Evolutionary conservation across 2,797 vertebrate species (phyloP), one percentile per base, ranked within the genome.

Genomic region (Menidia menidia): DNA sequence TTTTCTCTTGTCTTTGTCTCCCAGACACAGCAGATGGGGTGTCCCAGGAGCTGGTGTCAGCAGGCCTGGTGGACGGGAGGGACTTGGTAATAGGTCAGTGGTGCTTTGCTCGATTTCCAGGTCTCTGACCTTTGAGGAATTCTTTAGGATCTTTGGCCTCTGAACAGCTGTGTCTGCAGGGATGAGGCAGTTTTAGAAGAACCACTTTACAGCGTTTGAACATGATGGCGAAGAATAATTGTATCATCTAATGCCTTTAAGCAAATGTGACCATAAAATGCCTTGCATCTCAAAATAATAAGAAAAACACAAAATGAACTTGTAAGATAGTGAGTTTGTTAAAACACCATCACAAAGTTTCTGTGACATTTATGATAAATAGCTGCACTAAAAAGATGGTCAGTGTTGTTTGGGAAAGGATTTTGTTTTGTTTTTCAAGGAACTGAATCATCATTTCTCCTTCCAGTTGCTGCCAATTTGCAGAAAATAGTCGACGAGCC

Each of bases 401-500:
- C 25, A 25, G 25, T 25, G 25, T 25, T 25, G 25, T 25, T 25
- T 25, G 25, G 25, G 25, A 25, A 25, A 25, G 25, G 32, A 35
- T 2, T 2, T 14, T 4, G 30, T 19, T 70, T 2, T 41, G 3
- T 53, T 41, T 60, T 53, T 4, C 9, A 12, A 16, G 12, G 4
- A 33, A 65, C 16, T 86, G 2, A 83, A 77, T 56, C 11, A 0
- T 11, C 47, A 18, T 72, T 51, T 85, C 14, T 87, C 50, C 71
- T 96, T 95, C 75, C 90, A 98, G 97, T 98, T 95, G 97, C 97
- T 91, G 97, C 97, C 87, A 99, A 99, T 93, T 93, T 99, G 93
- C 97, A 98, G 95, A 98, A 99, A 94, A 98, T 99, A 92, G 97
- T 99, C 64, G 97, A 98, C 82, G 96, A 98, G 83, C 97, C 97